Conservation (phyloP, 2,888 invertebrate genomes). For the Apotomis turbidana region DNA sequence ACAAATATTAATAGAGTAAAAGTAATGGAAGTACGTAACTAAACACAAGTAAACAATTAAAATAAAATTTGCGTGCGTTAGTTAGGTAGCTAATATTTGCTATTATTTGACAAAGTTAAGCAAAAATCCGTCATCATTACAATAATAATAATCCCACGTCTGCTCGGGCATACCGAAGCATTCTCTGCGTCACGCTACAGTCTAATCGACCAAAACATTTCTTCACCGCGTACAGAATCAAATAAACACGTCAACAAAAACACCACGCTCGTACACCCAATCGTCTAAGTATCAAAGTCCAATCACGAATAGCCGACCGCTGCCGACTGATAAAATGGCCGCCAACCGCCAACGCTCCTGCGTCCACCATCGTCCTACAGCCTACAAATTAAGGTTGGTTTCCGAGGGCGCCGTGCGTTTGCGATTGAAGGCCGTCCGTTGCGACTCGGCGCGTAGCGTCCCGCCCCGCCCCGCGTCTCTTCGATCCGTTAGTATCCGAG, state of each 20-base stretch:
- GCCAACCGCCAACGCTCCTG: not conserved
- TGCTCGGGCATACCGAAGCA: not conserved
- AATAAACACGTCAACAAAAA: not conserved
- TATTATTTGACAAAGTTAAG: not conserved
- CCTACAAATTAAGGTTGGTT: not conserved
- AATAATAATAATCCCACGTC: not conserved
- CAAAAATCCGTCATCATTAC: not conserved
- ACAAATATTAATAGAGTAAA: too few species aligned
- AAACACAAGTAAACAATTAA: too few species aligned
- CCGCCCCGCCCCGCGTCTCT: conserved; percentile 28
- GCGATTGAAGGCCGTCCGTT: not conserved
- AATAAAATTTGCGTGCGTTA: too few species aligned
- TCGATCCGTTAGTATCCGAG: conserved; percentile 34
- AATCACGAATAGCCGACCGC: not conserved
- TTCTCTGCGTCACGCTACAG: not conserved
- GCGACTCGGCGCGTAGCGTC: not conserved
- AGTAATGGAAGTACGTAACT: too few species aligned
- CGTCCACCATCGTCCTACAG: not conserved
- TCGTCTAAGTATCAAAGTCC: not conserved
- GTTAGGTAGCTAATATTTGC: too few species aligned
- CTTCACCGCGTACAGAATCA: not conserved
- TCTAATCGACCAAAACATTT: not conserved
- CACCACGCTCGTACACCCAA: not conserved
- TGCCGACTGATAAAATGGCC: not conserved
- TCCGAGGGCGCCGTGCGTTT: not conserved